A percentile compares a stretch with the other conserved stretches of the same genome.
Evolutionary conservation across 2,113 vertebrate genomes (phyloP).

Genomic region (Phyllostomus hastatus): DNA sequence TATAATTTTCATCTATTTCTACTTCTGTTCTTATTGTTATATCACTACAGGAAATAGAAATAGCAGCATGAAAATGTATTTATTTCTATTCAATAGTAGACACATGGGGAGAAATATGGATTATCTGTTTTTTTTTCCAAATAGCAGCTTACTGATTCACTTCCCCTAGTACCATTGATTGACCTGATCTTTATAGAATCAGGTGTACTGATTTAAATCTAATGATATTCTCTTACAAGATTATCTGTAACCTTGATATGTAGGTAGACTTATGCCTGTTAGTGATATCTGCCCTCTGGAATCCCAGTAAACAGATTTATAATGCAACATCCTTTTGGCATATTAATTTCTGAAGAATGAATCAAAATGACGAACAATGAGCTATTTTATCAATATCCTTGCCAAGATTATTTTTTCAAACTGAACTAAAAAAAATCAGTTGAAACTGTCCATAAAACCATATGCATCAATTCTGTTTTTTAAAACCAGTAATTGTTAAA

Average conservation of each 20-base stretch:
- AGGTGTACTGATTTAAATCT: background rate
- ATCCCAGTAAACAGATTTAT: background rate
- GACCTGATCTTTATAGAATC: background rate
- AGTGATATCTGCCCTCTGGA: conserved; percentile 17
- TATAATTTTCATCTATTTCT: conserved; percentile 24
- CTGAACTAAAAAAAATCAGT: background rate
- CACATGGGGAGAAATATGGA: background rate
- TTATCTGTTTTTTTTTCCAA: background rate
- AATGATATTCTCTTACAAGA: background rate
- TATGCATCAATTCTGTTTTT: background rate
- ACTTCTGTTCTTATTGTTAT: background rate
- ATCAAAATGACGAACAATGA: conserved; percentile 24
- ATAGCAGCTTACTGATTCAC: background rate
- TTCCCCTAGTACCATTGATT: background rate
- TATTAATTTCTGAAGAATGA: conserved; percentile 39
- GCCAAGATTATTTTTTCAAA: background rate
- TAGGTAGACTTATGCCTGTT: background rate
- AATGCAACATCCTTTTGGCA: background rate
- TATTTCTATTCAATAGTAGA: background rate
- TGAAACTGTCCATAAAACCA: background rate
- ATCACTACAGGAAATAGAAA: background rate
- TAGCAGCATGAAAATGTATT: background rate
- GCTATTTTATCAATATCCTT: background rate
- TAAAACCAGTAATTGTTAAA: background rate
- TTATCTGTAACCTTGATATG: background rate